Evolutionary conservation across 2,113 vertebrate genomes (phyloP), one percentile per base, ranked within the genome.

Genomic region (Anarhynchus alexandrinus): DNA sequence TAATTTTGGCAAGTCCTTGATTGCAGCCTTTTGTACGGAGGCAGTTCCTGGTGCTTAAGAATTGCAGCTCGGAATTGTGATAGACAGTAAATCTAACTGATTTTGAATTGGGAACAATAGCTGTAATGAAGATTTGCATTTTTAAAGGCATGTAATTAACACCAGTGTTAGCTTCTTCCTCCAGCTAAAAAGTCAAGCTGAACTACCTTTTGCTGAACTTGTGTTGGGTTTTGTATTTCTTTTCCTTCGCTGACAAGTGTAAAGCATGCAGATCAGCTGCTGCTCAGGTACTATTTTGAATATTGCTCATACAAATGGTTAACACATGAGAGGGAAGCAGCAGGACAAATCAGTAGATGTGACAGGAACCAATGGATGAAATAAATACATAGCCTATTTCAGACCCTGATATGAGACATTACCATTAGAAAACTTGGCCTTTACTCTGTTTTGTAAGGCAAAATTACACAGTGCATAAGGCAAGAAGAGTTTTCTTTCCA

Each of bases 1-100:
- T 96, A 93, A 97, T 96, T 94, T 96, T 87, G 90, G 92, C 95
- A 83, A 94, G 84, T 95, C 80, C 76, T 93, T 97, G 96, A 96
- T 97, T 97, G 91, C 73, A 79, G 76, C 67, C 62, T 86, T 93
- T 96, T 96, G 89, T 95, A 91, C 21, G 10, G 69, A 78, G 61
- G 55, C 84, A 87, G 82, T 80, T 62, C 93, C 57, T 82, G 34
- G 80, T 71, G 85, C 78, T 93, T 92, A 87, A 93, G 95, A 88
- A 29, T 52, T 96, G 89, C 72, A 91, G 59, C 91, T 93, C 74
- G 74, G 79, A 89, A 96, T 96, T 93, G 91, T 95, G 91, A 84
- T 29, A 97, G 91, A 96, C 45, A 90, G 93, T 94, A 61, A 93
- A 91, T 95, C 69, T 88, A 93, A 87, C 80, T 52, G 91, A 93